Evolutionary conservation across 2,888 invertebrate species (phyloP).

Genomic region (Eucera pruinosa): DNA sequence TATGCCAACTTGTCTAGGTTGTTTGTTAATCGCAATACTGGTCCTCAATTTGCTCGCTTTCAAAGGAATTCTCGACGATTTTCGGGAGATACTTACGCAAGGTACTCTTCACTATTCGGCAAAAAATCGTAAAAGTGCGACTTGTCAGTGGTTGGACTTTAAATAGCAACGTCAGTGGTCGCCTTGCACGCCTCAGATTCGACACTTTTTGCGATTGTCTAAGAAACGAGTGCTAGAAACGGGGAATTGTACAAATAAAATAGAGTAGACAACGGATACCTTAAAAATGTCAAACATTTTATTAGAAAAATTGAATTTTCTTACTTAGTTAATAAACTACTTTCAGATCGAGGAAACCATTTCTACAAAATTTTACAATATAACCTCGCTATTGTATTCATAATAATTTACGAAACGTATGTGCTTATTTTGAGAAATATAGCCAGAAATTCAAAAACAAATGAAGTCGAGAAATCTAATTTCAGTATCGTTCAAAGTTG

Average conservation of each 20-base stretch:
- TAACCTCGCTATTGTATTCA: no score
- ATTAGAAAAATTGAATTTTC: no score
- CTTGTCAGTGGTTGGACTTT: slow-evolving; percentile 47
- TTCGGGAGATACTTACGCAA: neutral
- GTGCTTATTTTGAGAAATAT: no score
- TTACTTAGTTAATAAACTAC: no score
- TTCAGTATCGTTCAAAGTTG: no score
- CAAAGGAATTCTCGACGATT: slow-evolving; percentile 1
- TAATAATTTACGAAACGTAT: no score
- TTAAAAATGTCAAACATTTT: neutral
- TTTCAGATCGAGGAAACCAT: no score
- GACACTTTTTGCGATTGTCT: neutral
- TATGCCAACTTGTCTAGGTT: neutral
- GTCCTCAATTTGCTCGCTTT: neutral
- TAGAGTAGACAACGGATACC: neutral
- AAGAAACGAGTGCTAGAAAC: neutral
- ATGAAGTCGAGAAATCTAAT: no score
- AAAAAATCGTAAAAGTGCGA: slow-evolving; percentile 6
- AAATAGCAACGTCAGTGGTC: slow-evolving; percentile 44
- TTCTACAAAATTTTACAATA: no score
- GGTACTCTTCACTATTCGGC: neutral
- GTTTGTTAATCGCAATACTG: neutral
- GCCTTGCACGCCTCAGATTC: neutral
- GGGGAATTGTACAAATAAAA: neutral
- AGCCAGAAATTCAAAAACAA: no score